Conservation (phyloP, 2,113 vertebrate species). For the Cervus canadensis region DNA sequence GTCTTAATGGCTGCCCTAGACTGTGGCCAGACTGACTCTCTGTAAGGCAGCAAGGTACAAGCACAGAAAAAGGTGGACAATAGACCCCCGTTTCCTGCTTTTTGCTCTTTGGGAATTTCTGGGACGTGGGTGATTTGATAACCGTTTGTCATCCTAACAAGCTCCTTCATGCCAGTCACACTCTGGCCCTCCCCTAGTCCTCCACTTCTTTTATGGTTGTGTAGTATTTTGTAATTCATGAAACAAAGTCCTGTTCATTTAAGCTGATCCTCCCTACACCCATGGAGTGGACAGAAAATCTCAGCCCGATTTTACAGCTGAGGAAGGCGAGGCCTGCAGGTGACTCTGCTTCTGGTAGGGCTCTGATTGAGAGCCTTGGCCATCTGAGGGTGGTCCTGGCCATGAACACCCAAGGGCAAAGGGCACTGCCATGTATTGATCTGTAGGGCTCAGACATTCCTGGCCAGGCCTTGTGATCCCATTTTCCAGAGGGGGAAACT, state of each 20-base stretch:
- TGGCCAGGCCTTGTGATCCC: not conserved
- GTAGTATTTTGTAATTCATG: fast-evolving
- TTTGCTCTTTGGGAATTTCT: not conserved
- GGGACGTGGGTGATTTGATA: not conserved
- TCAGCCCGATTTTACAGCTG: not conserved
- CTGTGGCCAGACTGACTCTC: fast-evolving
- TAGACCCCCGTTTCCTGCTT: not conserved
- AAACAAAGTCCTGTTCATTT: fast-evolving
- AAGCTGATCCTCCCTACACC: not conserved
- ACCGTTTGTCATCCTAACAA: fast-evolving
- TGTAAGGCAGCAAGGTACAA: fast-evolving
- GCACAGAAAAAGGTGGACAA: not conserved
- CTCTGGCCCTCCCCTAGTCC: fast-evolving
- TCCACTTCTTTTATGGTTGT: fast-evolving
- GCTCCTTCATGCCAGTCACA: fast-evolving
- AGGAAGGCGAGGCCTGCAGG: not conserved
- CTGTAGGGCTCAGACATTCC: not conserved
- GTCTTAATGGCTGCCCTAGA: not conserved
- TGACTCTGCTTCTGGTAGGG: not conserved
- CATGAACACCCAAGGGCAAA: not conserved
- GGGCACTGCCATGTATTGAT: not conserved
- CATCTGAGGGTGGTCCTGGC: not conserved
- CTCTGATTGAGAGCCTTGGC: not conserved
- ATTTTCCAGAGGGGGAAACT: not conserved
- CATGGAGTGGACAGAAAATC: not conserved